Percentiles rank a stretch among this genome's conserved stretches.
Evolutionary conservation across 2,113 vertebrate genomes (phyloP).

Genomic region (Xenopus laevis): DNA sequence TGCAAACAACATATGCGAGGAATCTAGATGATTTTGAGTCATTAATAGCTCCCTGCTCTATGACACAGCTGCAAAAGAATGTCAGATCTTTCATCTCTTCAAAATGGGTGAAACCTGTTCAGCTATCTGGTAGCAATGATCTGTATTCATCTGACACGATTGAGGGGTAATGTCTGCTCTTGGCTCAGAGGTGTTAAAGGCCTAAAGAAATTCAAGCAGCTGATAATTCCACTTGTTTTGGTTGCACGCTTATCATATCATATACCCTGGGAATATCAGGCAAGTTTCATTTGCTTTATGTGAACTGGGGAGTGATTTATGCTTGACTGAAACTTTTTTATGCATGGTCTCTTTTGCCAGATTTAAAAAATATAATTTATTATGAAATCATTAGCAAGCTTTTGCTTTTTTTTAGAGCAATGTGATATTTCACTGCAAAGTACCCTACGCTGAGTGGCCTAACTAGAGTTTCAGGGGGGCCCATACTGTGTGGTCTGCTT

Average conservation of each 20-base stretch:
- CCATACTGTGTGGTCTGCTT: no score
- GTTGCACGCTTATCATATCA: constrained; percentile 44
- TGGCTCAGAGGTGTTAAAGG: constrained; percentile 41
- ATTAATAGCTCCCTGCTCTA: constrained; percentile 51
- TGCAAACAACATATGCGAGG: constrained; percentile 48
- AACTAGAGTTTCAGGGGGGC: no score
- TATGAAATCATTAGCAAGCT: no score
- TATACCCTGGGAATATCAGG: not conserved
- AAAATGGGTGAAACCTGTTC: constrained; percentile 56
- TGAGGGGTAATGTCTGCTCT: constrained; percentile 38
- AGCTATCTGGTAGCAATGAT: constrained; percentile 38
- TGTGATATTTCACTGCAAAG: no score
- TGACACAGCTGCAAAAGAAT: constrained; percentile 61
- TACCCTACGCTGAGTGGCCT: no score
- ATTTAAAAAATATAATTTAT: no score
- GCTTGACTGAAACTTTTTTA: not conserved
- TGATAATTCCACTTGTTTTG: constrained; percentile 37
- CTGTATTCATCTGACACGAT: constrained; percentile 38
- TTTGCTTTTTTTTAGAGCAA: no score
- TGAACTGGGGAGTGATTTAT: not conserved
- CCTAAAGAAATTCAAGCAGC: constrained; percentile 42
- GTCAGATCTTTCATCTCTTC: constrained; percentile 52
- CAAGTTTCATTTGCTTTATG: not conserved
- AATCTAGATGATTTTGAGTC: constrained; percentile 50
- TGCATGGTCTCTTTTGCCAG: not conserved